phyloP scores from a whole-genome alignment of 1,140 invertebrate species.

The Atta cephalotes region DNA sequence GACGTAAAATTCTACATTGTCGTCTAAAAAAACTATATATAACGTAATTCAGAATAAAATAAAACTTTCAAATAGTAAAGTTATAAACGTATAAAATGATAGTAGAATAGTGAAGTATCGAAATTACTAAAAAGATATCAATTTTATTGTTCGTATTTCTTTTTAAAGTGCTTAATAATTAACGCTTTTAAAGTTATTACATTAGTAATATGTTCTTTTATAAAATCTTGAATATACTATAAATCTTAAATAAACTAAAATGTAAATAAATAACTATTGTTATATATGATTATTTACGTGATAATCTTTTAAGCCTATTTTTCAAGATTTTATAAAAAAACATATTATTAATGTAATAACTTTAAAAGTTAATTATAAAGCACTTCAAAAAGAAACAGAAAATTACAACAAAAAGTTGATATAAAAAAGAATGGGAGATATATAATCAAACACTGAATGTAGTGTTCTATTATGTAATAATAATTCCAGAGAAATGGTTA shows the following conservation, averaged over 20 bases:
- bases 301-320: background rate
- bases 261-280: background rate
- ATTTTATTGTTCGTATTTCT: background rate
- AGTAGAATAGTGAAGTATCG: no score
- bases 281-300: no score
- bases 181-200: background rate
- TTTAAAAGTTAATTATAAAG: slow-evolving; percentile 14
- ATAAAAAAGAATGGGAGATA: background rate
- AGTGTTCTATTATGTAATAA: background rate
- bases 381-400: background rate
- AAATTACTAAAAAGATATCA: no score
- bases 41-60: slow-evolving; percentile 7
- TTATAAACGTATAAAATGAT: background rate
- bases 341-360: background rate
- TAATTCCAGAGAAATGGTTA: slow-evolving; percentile 6
- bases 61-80: slow-evolving; percentile 12
- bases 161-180: background rate
- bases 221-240: no score
- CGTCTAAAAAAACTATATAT: slow-evolving; percentile 15
- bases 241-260: no score
- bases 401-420: background rate
- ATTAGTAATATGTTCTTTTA: background rate
- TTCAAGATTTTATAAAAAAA: background rate
- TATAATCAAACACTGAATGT: background rate
- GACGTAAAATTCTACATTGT: background rate